Evolutionary conservation across 2,888 invertebrate species (phyloP).

Genomic region (Rhingia campestris): DNA sequence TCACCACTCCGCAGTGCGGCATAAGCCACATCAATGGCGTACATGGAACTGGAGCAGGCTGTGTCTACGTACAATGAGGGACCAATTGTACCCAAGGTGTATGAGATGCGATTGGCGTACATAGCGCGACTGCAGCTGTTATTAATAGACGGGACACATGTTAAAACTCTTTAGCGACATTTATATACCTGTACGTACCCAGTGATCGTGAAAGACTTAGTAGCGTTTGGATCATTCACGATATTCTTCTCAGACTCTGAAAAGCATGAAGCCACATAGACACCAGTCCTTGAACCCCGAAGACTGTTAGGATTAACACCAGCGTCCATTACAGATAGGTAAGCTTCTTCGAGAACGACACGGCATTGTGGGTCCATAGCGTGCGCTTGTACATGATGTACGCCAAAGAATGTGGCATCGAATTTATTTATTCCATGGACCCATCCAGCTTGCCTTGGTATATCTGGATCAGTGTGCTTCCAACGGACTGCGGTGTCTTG

Average conservation of each 20-base stretch:
- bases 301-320: constrained; percentile 86
- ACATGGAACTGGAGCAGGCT: constrained; percentile 94
- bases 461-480: constrained; percentile 86
- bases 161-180: background rate
- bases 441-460: constrained; percentile 88
- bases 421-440: constrained; percentile 87
- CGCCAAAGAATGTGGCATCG: constrained; percentile 88
- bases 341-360: constrained; percentile 88
- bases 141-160: background rate
- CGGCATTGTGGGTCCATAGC: constrained; percentile 89
- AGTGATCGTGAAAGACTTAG: constrained; percentile 77
- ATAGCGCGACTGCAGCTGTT: constrained; percentile 87
- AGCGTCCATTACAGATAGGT: constrained; percentile 89
- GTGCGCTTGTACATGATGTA: constrained; percentile 87
- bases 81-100: constrained; percentile 91
- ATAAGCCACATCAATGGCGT: constrained; percentile 91
- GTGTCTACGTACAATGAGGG: constrained; percentile 94
- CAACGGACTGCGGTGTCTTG: constrained; percentile 89
- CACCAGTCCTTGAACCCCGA: constrained; percentile 86
- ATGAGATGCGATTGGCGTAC: constrained; percentile 94
- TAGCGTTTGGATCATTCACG: constrained; percentile 83
- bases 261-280: constrained; percentile 87
- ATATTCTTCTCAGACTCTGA: constrained; percentile 87
- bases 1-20: constrained; percentile 88
- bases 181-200: constrained; percentile 70